phyloP scores from a whole-genome alignment of 2,113 vertebrate species.

The Chaetops frenatus region DNA sequence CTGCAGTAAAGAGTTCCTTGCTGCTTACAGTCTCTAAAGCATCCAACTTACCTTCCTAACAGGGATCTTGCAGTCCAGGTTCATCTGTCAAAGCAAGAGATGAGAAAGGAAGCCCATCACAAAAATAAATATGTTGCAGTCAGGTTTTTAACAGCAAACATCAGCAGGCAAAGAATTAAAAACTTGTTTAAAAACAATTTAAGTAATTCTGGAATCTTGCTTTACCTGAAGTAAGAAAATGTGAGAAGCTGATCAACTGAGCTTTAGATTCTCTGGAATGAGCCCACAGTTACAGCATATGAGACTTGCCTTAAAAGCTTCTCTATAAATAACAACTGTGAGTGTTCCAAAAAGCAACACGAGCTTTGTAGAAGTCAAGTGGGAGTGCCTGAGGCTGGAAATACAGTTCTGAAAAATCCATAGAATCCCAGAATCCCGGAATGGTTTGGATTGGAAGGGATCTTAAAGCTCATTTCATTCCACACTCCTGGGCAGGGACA shows the following conservation, averaged over 20 bases:
- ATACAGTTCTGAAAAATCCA: not conserved
- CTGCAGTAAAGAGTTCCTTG: constrained; percentile 33
- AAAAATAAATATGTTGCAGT: not conserved
- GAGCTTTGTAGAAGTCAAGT: not conserved
- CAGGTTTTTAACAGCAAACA: not conserved
- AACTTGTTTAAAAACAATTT: not conserved
- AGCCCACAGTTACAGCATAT: not conserved
- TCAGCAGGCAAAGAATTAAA: not conserved
- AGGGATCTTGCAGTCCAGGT: constrained; percentile 79
- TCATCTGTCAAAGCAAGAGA: constrained; percentile 64
- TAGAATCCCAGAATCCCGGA: not conserved
- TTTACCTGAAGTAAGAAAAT: not conserved
- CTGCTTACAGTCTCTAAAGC: constrained; percentile 63
- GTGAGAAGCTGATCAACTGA: not conserved
- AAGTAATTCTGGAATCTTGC: not conserved
- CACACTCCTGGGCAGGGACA: not conserved
- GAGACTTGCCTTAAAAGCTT: not conserved
- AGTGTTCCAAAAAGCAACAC: not conserved
- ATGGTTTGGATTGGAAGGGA: not conserved
- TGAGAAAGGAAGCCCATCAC: not conserved
- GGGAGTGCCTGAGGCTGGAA: not conserved
- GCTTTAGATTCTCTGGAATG: not conserved
- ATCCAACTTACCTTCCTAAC: constrained; percentile 75
- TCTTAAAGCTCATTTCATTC: not conserved
- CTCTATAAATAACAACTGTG: not conserved